Percentiles rank a stretch among this genome's conserved stretches.
These are phyloP conservation scores for Patella caerulea DNA, from an alignment of 2,888 invertebrate species.

Conservation along the genomic window DNA sequence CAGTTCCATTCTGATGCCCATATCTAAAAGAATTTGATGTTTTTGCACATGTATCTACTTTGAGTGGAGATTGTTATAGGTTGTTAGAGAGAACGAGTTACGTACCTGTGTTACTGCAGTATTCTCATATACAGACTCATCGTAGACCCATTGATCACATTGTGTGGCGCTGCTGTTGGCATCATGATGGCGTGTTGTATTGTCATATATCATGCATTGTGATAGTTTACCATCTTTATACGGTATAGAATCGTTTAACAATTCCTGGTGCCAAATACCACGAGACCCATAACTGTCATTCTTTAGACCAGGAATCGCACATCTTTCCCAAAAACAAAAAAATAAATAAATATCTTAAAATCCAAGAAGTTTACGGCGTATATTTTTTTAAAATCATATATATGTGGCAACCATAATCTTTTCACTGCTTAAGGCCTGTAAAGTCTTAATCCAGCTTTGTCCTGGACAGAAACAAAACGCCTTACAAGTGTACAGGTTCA, in stretches of 20 bases:
- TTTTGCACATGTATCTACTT: too few relatives aligned
- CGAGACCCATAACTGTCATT: conserved; percentile 31
- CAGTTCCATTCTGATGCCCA: too few relatives aligned
- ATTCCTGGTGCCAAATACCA: conserved; percentile 12
- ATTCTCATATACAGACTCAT: conserved; percentile 38
- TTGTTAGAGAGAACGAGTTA: neutral
- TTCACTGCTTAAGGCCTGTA: too few relatives aligned
- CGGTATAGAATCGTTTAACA: conserved; percentile 9
- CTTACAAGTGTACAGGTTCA: too few relatives aligned
- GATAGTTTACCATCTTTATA: neutral
- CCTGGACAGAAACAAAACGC: too few relatives aligned
- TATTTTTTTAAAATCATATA: too few relatives aligned
- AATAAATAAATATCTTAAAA: too few relatives aligned
- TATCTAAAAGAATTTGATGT: too few relatives aligned
- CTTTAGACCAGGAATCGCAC: conserved; percentile 28
- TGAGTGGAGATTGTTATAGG: too few relatives aligned
- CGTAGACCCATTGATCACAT: conserved; percentile 47
- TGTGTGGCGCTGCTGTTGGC: conserved; percentile 16
- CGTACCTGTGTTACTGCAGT: conserved; percentile 45
- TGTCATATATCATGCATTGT: neutral
- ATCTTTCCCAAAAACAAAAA: conserved; percentile 22
- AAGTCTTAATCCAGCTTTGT: too few relatives aligned
- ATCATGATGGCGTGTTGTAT: neutral
- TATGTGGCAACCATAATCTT: too few relatives aligned
- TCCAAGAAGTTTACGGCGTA: too few relatives aligned